Base-by-base conservation (phyloP, 2,797 vertebrate species). In the Philypnodon macrostomus region DNA sequence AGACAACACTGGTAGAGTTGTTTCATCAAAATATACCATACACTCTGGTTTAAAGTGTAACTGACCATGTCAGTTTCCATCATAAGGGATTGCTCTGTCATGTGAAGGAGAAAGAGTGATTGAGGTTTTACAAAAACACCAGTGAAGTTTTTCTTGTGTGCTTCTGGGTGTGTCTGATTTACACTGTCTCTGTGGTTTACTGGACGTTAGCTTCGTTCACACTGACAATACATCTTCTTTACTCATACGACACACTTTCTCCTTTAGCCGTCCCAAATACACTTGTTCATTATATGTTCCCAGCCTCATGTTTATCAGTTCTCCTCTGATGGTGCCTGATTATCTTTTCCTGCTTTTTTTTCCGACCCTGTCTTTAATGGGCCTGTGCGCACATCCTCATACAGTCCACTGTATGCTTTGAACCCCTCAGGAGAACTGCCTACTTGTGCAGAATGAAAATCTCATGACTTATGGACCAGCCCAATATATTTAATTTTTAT, bases 291-390 rank as follows among this genome's bases (percentile, higher is more conserved):
- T 53, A 42, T 17, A 46, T 29, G n/a, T 6, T 38, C 53, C 1
- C 32, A 37, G 14, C 53, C 35, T 44, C 39, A 53, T 47, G 47
- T 61, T 67, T 68, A 68, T 47, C 58, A 49, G 18, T 41, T 53
- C 55, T 35, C 55, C 24, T 66, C 58, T 48, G 67, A 77, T 77
- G 24, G 12, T 49, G 62, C 51, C 58, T 58, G 71, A 75, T 67
- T 74, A 64, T 68, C 53, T 60, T 73, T 78, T 82, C 74, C 81
- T 77, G 68, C 39, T 53, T 58, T 53, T 47, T 73, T 73, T 48
- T 72, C 39, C 44, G 47, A 44, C 42, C 71, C 58, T 73, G 65
- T 65, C 53, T 70, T 19, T 53, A 66, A 55, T 41, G 24, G 44
- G 47, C 45, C 44, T n/a, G n/a, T 16, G 53, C 63, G 52, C 39